Conservation (phyloP, 2,888 invertebrate species). For the Unio pictorum region DNA sequence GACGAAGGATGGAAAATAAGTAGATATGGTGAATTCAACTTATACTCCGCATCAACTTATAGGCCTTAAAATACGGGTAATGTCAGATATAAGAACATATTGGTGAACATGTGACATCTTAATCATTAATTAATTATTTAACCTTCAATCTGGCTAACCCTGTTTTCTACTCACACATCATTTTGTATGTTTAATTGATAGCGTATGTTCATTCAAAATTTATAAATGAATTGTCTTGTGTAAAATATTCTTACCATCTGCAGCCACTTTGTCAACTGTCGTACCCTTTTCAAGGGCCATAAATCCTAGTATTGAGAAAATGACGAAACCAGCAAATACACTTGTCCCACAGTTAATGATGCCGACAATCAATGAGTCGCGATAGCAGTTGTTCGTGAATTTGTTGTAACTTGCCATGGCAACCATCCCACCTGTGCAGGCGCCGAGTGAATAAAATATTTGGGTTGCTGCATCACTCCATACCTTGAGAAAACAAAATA, state of each 20-base stretch:
- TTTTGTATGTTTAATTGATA: no score
- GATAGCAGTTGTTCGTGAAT: conserved; percentile 68
- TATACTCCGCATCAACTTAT: no score
- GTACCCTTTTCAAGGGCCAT: conserved; percentile 71
- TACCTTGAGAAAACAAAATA: conserved; percentile 40
- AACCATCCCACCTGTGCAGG: conserved; percentile 68
- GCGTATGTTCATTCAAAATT: no score
- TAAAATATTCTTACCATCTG: conserved; percentile 57
- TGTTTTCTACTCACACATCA: no score
- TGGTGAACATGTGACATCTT: no score
- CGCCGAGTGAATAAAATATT: conserved; percentile 67
- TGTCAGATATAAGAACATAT: no score
- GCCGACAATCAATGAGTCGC: conserved; percentile 70
- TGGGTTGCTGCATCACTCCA: conserved; percentile 69
- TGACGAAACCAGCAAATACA: conserved; percentile 71
- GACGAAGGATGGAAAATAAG: no score
- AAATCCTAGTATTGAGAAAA: conserved; percentile 77
- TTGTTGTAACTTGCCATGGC: conserved; percentile 70
- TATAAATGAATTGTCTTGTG: neutral
- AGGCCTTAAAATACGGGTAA: no score
- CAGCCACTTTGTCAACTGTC: conserved; percentile 65
- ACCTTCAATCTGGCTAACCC: no score
- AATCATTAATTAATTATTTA: no score
- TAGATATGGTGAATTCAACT: no score
- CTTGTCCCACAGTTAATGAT: conserved; percentile 70